These are phyloP conservation scores for Distichodus sexfasciatus DNA, from an alignment of 2,797 vertebrate species.

Conservation along the genomic window DNA sequence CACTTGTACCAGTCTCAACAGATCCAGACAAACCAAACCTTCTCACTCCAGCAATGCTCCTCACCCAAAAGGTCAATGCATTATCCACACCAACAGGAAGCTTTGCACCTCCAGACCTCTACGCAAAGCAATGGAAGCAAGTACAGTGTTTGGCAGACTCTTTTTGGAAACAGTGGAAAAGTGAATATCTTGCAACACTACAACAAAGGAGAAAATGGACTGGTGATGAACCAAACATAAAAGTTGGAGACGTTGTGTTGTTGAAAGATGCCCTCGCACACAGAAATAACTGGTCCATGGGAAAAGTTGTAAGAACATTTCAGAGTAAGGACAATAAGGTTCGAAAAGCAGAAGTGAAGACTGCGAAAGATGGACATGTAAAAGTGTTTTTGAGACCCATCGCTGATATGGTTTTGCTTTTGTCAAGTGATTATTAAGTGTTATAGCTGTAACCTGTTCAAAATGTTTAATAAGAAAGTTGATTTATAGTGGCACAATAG, in stretches of 20 bases:
- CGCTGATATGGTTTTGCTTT: too few species aligned
- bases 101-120: neutral
- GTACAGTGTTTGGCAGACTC: neutral
- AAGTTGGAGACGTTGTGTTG: neutral
- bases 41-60: too few species aligned
- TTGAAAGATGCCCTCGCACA: neutral
- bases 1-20: too few species aligned
- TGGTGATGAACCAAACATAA: neutral
- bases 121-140: neutral
- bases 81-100: neutral
- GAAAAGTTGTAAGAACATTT: slow-evolving; percentile 2
- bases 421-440: too few species aligned
- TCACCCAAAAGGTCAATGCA: too few species aligned
- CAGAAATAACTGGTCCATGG: slow-evolving; percentile 12
- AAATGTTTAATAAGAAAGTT: too few species aligned
- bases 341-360: neutral
- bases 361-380: neutral
- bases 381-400: neutral
- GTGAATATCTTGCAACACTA: neutral
- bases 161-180: neutral
- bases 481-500: too few species aligned
- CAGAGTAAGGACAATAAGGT: slow-evolving; percentile 1
- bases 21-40: too few species aligned
- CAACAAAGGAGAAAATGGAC: neutral
- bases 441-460: too few species aligned